Evolutionary conservation across 2,888 invertebrate species (phyloP), one percentile per base, ranked within the genome.

Genomic region (Tetramorium bicarinatum): DNA sequence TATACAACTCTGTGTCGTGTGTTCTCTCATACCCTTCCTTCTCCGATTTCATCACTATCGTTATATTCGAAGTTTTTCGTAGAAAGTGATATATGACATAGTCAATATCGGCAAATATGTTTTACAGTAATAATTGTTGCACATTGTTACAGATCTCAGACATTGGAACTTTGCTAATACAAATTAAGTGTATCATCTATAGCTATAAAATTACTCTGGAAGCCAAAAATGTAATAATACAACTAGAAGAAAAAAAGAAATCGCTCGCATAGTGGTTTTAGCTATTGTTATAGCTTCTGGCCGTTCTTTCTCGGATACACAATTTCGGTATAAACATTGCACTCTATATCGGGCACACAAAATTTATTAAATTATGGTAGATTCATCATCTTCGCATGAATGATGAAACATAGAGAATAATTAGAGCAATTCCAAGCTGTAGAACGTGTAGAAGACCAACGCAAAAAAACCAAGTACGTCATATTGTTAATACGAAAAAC

Each of bases 11-110:
- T 54, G 54, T 66, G 54, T 75, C 62, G 21, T 54, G 21, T 66
- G 25, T 77, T 66, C 77, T 66, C 52, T 44, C 13, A 61, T 52
- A 76, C 25, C 54, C 41, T 66, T 54, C 64, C 64, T 66, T 52
- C 41, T 77, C 13, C 38, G 21, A 21, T 66, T 56, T 41, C 41
- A 77, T 62, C 21, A 13, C 21, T 41, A 3, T 34, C 76, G n/a
- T 52, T 64, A 34, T n/a, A 15, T 44, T 59, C 29, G n/a, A 41
- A 11, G 18, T 59, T 74, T 59, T 61, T 61, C 7, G 2, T 61
- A 61, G n/a, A 2, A 74, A 2, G 9, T 59, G 7, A 52, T 2
- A 38, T 52, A 29, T 59, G 59, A 25, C 54, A 56, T 71, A 69
- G 7, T 4, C 18, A n/a, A 61, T 44, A 25, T 25, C 21, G 21